Base-by-base conservation (phyloP, 2,797 vertebrate genomes). In the Nannoperca obscura region DNA sequence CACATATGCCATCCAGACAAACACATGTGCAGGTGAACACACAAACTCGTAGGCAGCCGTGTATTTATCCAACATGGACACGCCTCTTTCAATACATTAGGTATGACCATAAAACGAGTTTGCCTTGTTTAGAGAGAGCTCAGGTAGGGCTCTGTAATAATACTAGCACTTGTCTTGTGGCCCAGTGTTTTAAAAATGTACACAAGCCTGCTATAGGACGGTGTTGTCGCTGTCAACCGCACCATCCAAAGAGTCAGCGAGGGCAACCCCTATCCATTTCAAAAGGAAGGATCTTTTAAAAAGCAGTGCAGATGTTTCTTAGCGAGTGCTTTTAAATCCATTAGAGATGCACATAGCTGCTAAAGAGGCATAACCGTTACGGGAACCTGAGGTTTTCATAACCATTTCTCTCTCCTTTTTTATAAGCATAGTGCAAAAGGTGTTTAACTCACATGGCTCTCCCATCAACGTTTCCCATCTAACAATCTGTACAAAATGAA, bases 401-500 rank as follows among this genome's bases (percentile, higher is more conserved):
- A 82, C 44, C 19, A 10, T 32, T 20, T 55, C 15, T 46, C 15
- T 47, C 15, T 42, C 2, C 11, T 10, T 10, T 10, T 7, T 9
- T 20, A 5, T 59, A 72, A 17, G 71, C 47, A 5, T 1, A 27
- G 46, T 74, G 81, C 71, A 86, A 86, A 88, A 88, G 80, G 88
- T 92, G 83, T 83, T 85, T 71, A 85, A 86, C 80, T 89, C 73
- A 76, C 75, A 49, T 44, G 80, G 84, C 72, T 86, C 77, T 81
- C 71, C 71, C 36, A 76, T 83, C 81, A 44, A 76, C 77, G 64
- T 74, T 61, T 71, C 80, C 74, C 80, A 62, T 83, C 86, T 59
- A 84, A 86, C 83, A 93, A 91, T 90, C 87, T 82, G 78, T 13
- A 85, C 87, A 89, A 92, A 90, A 90, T 92, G 90, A 93, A 90